Percentiles rank a stretch among this genome's conserved stretches.
Evolutionary conservation across 1,140 invertebrate genomes (phyloP).

Genomic region (Anastatus disparis): DNA sequence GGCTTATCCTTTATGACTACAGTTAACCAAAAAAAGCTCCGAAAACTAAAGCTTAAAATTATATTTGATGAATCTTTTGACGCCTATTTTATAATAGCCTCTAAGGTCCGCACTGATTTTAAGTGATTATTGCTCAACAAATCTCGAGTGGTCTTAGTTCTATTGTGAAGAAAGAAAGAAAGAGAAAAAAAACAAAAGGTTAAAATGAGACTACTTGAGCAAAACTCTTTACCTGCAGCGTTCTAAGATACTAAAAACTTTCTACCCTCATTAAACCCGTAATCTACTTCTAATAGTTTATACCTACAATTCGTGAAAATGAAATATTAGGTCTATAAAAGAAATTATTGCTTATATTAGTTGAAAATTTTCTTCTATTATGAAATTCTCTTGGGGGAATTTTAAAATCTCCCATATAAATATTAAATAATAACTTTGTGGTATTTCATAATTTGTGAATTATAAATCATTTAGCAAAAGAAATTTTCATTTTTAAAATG

Average conservation of each 20-base stretch:
- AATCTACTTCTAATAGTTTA: conserved; percentile 36
- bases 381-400: conserved; percentile 2
- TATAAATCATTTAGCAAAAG: too few relatives aligned
- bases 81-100: conserved; percentile 15
- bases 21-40: too few relatives aligned
- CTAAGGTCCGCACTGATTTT: too few relatives aligned
- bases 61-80: not conserved
- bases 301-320: conserved; percentile 31
- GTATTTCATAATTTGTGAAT: not conserved
- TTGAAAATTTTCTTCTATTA: conserved; percentile 14
- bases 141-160: not conserved
- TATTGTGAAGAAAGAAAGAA: too few relatives aligned
- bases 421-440: not conserved
- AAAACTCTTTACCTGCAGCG: conserved; percentile 21
- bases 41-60: not conserved
- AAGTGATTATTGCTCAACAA: not conserved
- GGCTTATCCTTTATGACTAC: too few relatives aligned
- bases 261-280: conserved; percentile 31
- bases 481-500: too few relatives aligned
- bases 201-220: not conserved
- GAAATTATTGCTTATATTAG: conserved; percentile 27
- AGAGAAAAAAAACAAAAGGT: conserved; percentile 30
- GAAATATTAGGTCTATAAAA: conserved; percentile 25
- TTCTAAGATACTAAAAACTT: not conserved
- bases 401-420: not conserved